Percentiles rank a stretch among this genome's conserved stretches.
Conservation (phyloP, 2,113 vertebrate species). For the Catharus bicknelli region DNA sequence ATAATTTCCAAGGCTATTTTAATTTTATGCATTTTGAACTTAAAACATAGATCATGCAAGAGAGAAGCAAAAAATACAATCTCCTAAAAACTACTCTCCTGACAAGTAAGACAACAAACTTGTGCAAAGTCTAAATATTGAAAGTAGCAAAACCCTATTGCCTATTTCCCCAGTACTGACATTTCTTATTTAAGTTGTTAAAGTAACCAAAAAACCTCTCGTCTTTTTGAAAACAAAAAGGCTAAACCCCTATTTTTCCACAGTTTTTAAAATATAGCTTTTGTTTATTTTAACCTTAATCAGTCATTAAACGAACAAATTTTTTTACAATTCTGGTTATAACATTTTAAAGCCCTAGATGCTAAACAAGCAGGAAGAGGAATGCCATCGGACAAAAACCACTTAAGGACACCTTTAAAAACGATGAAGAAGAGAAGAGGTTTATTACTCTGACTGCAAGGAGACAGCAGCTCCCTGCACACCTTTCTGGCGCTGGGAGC, state of each 20-base stretch:
- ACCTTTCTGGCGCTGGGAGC: fast-evolving
- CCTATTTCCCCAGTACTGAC: neutral
- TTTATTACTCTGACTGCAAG: neutral
- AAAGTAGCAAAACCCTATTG: neutral
- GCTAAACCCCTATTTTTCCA: fast-evolving
- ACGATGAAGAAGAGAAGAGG: neutral
- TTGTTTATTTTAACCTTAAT: neutral
- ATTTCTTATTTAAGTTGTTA: neutral
- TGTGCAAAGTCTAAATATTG: neutral
- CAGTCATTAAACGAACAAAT: neutral
- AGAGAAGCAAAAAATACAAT: neutral
- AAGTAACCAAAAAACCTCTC: fast-evolving
- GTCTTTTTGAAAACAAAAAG: neutral
- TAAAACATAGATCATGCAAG: neutral
- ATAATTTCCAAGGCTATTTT: neutral
- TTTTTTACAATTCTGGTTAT: neutral
- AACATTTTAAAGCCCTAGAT: neutral
- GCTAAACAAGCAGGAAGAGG: neutral
- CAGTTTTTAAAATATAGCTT: neutral
- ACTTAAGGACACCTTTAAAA: neutral
- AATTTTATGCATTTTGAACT: neutral
- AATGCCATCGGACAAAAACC: neutral
- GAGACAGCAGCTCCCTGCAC: fast-evolving
- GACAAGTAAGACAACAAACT: neutral
- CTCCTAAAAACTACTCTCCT: neutral